Conservation (phyloP, 92 coral and sea anemone species). For the Actinernus sp. region DNA sequence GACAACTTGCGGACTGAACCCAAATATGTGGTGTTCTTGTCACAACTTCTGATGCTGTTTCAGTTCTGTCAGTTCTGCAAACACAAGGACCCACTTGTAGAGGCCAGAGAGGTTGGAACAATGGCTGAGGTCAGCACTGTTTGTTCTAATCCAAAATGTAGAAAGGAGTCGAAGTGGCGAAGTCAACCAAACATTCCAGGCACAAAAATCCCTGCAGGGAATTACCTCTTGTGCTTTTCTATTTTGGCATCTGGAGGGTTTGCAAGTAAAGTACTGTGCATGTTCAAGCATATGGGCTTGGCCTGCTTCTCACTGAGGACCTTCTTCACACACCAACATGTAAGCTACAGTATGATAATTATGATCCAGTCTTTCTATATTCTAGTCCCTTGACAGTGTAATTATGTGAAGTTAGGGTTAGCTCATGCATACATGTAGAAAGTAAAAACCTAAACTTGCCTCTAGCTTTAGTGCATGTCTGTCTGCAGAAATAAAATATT, state of each 20-base stretch:
- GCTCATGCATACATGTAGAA: too few species aligned
- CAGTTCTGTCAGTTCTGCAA: slow-evolving; percentile 25
- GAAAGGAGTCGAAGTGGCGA: slow-evolving; percentile 28
- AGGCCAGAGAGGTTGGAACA: slow-evolving; percentile 30
- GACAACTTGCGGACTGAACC: slow-evolving; percentile 43
- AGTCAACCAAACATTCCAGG: slow-evolving; percentile 51
- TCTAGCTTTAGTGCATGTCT: too few species aligned
- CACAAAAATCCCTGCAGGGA: slow-evolving; percentile 38
- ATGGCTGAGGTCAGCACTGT: slow-evolving; percentile 15
- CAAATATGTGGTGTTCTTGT: slow-evolving; percentile 43
- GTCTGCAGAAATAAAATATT: too few species aligned
- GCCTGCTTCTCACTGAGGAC: slow-evolving; percentile 10
- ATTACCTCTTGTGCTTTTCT: slow-evolving; percentile 34
- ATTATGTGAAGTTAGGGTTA: too few species aligned
- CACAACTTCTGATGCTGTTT: slow-evolving; percentile 30
- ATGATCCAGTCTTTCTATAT: too few species aligned
- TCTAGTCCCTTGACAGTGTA: too few species aligned
- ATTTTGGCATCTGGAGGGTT: slow-evolving; percentile 48
- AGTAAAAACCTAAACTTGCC: too few species aligned
- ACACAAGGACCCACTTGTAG: slow-evolving; percentile 14
- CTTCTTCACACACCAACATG: slow-evolving; percentile 35
- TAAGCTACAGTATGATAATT: too few species aligned
- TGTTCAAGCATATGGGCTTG: slow-evolving; percentile 31
- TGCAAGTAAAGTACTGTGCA: slow-evolving; percentile 26
- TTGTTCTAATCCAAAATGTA: slow-evolving; percentile 35